phyloP scores from a whole-genome alignment of 1,140 invertebrate genomes.

The Schlechtendalia chinensis region DNA sequence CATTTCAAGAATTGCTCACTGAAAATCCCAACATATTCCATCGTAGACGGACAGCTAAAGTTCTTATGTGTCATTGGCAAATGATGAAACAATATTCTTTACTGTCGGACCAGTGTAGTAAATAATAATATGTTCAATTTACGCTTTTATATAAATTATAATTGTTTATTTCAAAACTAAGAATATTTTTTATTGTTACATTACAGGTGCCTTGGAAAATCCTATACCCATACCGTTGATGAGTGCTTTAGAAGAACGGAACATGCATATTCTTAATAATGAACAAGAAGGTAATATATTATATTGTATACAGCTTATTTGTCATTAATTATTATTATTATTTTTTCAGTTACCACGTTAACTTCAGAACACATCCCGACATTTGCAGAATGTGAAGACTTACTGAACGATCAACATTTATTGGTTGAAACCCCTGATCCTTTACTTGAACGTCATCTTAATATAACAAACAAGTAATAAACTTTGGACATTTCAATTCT shows the following conservation, averaged over 20 bases:
- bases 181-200: background rate
- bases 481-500: background rate
- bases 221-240: slow-evolving; percentile 48
- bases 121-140: slow-evolving; percentile 54
- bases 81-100: slow-evolving; percentile 91
- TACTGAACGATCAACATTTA: slow-evolving; percentile 76
- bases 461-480: slow-evolving; percentile 65
- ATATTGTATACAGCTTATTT: background rate
- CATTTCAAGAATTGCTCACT: slow-evolving; percentile 84
- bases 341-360: slow-evolving; percentile 43
- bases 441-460: slow-evolving; percentile 67
- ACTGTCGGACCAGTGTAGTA: slow-evolving; percentile 82
- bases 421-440: slow-evolving; percentile 77
- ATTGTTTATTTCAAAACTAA: background rate
- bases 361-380: slow-evolving; percentile 51
- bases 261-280: slow-evolving; percentile 49
- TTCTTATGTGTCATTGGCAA: slow-evolving; percentile 85
- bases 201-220: slow-evolving; percentile 45
- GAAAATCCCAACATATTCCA: slow-evolving; percentile 84
- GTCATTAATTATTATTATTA: background rate
- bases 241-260: slow-evolving; percentile 47
- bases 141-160: background rate
- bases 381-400: slow-evolving; percentile 91
- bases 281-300: slow-evolving; percentile 36
- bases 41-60: slow-evolving; percentile 79